Base-by-base conservation (phyloP, 2,797 vertebrate genomes). In the Argyrosomus regius region DNA sequence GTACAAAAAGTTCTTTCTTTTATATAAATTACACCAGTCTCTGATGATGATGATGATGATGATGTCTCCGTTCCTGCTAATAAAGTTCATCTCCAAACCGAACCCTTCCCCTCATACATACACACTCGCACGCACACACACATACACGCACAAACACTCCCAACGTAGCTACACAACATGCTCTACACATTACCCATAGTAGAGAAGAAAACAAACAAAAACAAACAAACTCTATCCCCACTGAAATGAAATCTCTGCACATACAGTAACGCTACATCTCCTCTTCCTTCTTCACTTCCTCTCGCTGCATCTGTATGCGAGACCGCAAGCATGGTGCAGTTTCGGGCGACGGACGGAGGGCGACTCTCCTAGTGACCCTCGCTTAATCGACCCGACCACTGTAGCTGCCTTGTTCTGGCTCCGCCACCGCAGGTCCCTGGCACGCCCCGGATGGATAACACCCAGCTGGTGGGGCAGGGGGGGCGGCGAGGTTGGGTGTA, bases 381-480 rank as follows among this genome's bases (percentile, higher is more conserved):
- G 1, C 82, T 41, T 39, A 8, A 50, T 71, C 67, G 80, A 22
- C 89, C 88, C 41, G 78, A 39, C 96, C 96, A 96, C 95, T 96
- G 95, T 98, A 99, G 98, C 98, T 99, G 97, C 98, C 98, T 96
- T 96, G 94, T 95, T 97, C 86, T 83, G 87, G 88, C 90, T 90
- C 89, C 83, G 66, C 88, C 89, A 45, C 87, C 60, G 75, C 86
- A 78, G 81, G 76, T 84, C 88, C 78, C 94, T 68, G 81, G 77
- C 77, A 57, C 95, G 92, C 91, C 95, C 7, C 86, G 84, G 74
- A n/a, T 65, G 83, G 88, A 56, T 45, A 17, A 62, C 46, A 43
- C 71, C 84, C 60, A 86, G 94, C 90, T 79, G 93, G 95, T 92
- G 94, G 88, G 88, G 93, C 87, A 93, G 86, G 78, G 35, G 8